Evolutionary conservation across 2,113 vertebrate species (phyloP), one percentile per base, ranked within the genome.

Genomic region (Chaenocephalus aceratus): DNA sequence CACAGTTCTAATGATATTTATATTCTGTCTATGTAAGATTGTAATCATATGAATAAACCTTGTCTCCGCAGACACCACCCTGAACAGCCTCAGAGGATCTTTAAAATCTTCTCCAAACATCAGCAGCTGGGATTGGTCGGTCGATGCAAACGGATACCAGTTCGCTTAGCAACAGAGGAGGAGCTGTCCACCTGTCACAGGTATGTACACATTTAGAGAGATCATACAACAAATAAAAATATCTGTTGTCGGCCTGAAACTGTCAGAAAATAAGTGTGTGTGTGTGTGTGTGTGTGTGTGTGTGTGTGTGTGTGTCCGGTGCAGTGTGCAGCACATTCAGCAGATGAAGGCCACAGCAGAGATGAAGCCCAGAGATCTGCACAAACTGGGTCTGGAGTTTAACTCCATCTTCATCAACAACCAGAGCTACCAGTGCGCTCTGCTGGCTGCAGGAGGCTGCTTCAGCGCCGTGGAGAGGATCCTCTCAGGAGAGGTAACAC

Each of bases 141-240:
- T 0, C 95, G 96, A 45, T 98, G 97, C 83, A 87, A 77, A 2
- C 82, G 72, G 34, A 92, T 98, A 58, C 93, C 93, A 0, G 88
- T 90, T 2, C 95, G 96, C 14, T 71, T 91, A 0, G 96, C 96
- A 11, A 93, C 94, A 0, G 94, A 96, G 8, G 82, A 94, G 21
- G 96, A 98, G 80, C 90, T 98, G 26, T 84, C 91, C n/a, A 81
- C 94, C 78, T 98, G 97, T 86, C 97, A 98, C 83, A 95, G 96
- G 97, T 97, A 83, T 7, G 73, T 45, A 18, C 16, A 51, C 2
- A n/a, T 12, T 51, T 56, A 21, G 6, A 26, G 34, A 11, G 18
- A 0, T 53, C 15, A 51, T 51, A 16, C 5, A 15, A 14, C 21
- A 21, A 21, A 21, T 21, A 49, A 14, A 15, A 4, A 48, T 48